Base-by-base conservation (phyloP, 2,113 vertebrate species). In the Lathamus discolor region DNA sequence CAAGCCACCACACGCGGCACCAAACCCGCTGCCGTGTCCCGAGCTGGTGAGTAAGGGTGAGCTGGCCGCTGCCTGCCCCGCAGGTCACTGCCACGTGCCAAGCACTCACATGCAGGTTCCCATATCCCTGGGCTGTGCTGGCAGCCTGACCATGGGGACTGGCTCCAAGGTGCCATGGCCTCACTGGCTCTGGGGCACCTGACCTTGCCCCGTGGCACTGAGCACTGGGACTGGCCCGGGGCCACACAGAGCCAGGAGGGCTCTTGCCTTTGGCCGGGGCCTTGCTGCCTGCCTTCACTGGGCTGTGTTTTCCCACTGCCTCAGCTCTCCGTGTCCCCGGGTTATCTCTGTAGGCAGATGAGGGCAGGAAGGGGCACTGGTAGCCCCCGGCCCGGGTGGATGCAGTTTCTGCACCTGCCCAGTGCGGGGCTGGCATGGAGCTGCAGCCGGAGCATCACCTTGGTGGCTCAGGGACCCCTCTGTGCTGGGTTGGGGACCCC, bases 311-410 rank as follows among this genome's bases (percentile, higher is more conserved):
- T 67, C 33, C 72, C 52, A 11, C 31, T 69, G 57, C 35, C 75
- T 57, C 25, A 0, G 69, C 59, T 64, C 83, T 85, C 29, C 2
- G 7, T 4, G 1, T 29, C 79, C 66, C 91, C 6, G 3, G 75
- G 43, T 94, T 88, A 68, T 94, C 94, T 92, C 39, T 75, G 79
- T 93, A 81, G 92, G 79, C 88, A 62, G 41, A 55, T 22, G 15
- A 6, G 64, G 35, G 20, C 86, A 84, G 94, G 95, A 93, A 88
- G 92, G 43, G 75, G 86, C 57, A 17, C 93, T 72, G 73, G 31
- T 20, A 15, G 75, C 68, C 78, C 46, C 31, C 1, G 1, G 46
- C 39, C 31, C 14, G 28, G 24, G 77, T 79, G 35, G 63, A 80
- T 92, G 96, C 0, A 54, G 96, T 79, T 67, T 77, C 31, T 27